Evolutionary conservation across 1,140 invertebrate genomes (phyloP).

Genomic region (Bombus soroeensis): DNA sequence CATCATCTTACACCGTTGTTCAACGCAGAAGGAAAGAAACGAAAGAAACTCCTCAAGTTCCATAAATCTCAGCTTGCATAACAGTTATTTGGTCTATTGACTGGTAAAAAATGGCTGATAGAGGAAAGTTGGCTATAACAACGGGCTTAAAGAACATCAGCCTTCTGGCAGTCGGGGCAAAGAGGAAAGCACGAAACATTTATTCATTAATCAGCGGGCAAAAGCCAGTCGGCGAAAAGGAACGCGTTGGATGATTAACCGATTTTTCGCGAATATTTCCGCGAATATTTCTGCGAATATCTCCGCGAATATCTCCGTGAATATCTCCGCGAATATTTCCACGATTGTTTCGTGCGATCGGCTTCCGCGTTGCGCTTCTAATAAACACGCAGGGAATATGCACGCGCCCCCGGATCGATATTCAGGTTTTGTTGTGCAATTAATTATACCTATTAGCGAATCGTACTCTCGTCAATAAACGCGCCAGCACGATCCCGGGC

Average conservation of each 20-base stretch:
- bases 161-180: neutral
- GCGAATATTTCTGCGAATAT: too few relatives aligned
- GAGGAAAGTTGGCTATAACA: neutral
- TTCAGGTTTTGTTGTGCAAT: slow-evolving; percentile 62
- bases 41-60: neutral
- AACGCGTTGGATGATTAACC: slow-evolving; percentile 45
- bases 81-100: neutral
- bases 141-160: neutral
- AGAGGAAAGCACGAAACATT: neutral
- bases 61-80: neutral
- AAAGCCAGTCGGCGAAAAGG: neutral
- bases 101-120: neutral
- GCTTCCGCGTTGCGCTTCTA: too few relatives aligned
- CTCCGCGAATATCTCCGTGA: slow-evolving; percentile 22
- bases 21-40: neutral
- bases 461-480: slow-evolving; percentile 58
- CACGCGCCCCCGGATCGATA: slow-evolving; percentile 36
- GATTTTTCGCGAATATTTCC: slow-evolving; percentile 33
- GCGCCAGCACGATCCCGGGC: slow-evolving; percentile 13
- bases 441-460: slow-evolving; percentile 66
- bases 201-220: slow-evolving; percentile 42
- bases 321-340: slow-evolving; percentile 21
- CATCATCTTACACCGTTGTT: too few relatives aligned
- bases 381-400: neutral
- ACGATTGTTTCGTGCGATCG: neutral